A percentile compares a stretch with the other conserved stretches of the same genome.
Evolutionary conservation across 2,888 invertebrate genomes (phyloP).

Genomic region (Pantelozetes paolii): DNA sequence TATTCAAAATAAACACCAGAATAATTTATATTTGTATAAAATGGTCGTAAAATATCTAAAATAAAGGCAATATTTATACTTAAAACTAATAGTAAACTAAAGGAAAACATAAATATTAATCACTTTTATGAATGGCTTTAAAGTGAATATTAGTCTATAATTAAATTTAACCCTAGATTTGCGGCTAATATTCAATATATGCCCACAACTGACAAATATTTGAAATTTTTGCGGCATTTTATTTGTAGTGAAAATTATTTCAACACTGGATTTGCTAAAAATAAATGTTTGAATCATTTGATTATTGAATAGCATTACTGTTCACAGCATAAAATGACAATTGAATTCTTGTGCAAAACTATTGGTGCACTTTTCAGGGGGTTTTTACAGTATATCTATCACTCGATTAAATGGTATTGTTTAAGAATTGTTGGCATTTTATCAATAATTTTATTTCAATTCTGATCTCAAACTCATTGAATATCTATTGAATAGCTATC

Average conservation of each 20-base stretch:
- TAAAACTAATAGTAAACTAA: background rate
- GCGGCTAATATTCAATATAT: background rate
- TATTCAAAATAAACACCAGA: conserved; percentile 7
- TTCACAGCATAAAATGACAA: no score
- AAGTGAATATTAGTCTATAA: background rate
- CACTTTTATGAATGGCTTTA: background rate
- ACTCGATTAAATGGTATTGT: no score
- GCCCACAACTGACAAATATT: background rate
- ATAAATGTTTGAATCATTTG: background rate
- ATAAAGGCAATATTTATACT: background rate
- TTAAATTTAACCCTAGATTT: background rate
- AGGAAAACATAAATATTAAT: conserved; percentile 6
- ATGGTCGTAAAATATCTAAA: conserved; percentile 17
- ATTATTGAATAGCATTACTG: no score
- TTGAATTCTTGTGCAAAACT: no score
- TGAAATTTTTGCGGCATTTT: no score
- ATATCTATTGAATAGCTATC: no score
- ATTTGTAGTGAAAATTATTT: no score
- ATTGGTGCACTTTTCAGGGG: no score
- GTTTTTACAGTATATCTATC: no score
- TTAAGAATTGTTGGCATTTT: no score
- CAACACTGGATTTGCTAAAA: background rate
- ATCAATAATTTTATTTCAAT: no score
- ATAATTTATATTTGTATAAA: background rate
- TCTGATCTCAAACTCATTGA: no score